Conservation (phyloP, 2,797 vertebrate genomes). For the Fringilla coelebs region DNA sequence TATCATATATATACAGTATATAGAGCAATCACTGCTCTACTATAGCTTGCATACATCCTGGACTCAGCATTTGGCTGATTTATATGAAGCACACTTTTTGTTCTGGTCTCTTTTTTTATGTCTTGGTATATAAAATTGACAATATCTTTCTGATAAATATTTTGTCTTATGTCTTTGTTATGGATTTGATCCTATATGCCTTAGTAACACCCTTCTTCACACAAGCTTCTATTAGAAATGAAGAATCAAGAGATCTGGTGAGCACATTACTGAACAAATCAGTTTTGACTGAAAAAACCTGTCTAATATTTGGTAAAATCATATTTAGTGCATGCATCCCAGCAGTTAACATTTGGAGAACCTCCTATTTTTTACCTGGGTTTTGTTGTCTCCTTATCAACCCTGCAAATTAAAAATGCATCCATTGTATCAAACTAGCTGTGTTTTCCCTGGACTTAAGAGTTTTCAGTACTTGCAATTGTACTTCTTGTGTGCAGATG, state of each 20-base stretch:
- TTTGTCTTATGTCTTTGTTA: not conserved
- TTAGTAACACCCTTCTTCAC: not conserved
- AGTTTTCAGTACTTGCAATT: not conserved
- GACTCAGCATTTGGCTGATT: not conserved
- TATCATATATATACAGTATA: not conserved
- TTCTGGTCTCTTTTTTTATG: not conserved
- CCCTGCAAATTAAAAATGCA: not conserved
- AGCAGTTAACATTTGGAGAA: not conserved
- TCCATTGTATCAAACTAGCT: not conserved
- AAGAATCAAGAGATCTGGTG: not conserved
- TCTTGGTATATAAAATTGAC: not conserved
- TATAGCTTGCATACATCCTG: not conserved
- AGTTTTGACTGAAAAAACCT: not conserved
- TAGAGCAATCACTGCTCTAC: not conserved
- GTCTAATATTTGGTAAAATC: not conserved
- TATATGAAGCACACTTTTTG: not conserved
- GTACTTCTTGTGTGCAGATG: not conserved
- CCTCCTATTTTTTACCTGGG: not conserved
- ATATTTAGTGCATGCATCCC: too few relatives aligned
- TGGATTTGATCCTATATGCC: not conserved
- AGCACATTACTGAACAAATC: not conserved
- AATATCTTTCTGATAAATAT: not conserved
- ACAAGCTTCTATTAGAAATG: not conserved
- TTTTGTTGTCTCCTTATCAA: not conserved
- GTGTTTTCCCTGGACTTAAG: not conserved